Evolutionary conservation across 2,888 invertebrate species (phyloP), one percentile per base, ranked within the genome.

Genomic region (Siphlonurus alternatus): DNA sequence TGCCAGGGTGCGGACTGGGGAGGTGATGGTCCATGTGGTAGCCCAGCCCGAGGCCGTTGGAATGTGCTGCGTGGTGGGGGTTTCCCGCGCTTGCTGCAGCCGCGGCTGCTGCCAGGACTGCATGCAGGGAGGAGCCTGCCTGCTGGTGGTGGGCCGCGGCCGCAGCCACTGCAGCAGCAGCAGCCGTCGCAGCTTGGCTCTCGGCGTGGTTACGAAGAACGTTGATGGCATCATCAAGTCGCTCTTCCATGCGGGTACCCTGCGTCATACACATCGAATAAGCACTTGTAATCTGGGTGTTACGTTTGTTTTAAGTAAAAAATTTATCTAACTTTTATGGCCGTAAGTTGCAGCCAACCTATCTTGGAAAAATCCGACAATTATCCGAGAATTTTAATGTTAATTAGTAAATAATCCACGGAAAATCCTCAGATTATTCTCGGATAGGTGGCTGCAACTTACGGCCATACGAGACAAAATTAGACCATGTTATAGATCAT

Each of bases 201-300:
- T 94, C 94, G 63, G 94, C 93, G 77, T 96, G 95, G 77, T 93
- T 94, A 73, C 94, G 84, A 70, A 96, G 79, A 65, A 96, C 94
- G 76, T 94, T 93, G 73, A 96, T 92, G 68, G 95, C 96, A 79
- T 95, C 95, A 75, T 95, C 95, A 73, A 96, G 78, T 67, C 93
- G 82, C 77, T 95, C 95, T 77, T 95, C 96, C 92, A 95, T 93
- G 66, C 93, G 84, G 71, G 90, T 89, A 70, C 92, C 92, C 87
- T 91, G 74, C 70, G n/a, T n/a, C n/a, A n/a, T n/a, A n/a, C n/a
- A n/a, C n/a, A n/a, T n/a, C n/a, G n/a, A n/a, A 75, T 71, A 71
- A 73, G 74, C 73, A n/a, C n/a, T n/a, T n/a, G n/a, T n/a, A n/a
- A n/a, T n/a, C n/a, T n/a, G n/a, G n/a, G n/a, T n/a, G n/a, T n/a